Evolutionary conservation across 2,888 invertebrate genomes (phyloP), one percentile per base, ranked within the genome.

Genomic region (Athripsodes cinereus): DNA sequence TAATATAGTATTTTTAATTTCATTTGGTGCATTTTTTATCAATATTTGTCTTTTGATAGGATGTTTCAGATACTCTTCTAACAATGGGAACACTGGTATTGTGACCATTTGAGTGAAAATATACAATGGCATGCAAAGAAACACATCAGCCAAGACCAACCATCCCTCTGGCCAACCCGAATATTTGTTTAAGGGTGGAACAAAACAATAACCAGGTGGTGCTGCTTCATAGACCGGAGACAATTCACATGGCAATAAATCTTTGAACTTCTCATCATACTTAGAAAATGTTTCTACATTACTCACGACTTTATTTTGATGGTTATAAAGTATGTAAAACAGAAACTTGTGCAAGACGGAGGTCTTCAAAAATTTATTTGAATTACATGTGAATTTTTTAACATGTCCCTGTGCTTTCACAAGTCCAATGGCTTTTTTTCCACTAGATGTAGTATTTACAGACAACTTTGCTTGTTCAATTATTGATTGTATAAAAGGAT

Each of bases 131-230:
- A 91, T 73, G 1, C 86, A 78, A 2, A 87, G 72, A 5, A 90
- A 71, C 1, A 87, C 70, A 68, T 92, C 90, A 63, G 83, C 81
- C 61, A 89, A 73, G 53, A 87, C 73, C 22, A 83, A 75, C 89
- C 90, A 90, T 10, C 89, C 88, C 6, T 68, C 44, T 1, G 76
- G 75, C 74, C 83, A 86, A 16, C 79, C 81, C 69, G 68, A 62
- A 67, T 86, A 83, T 48, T 69, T 66, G 0, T 83, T 83, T 48
- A 90, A 67, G 0, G 88, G 87, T 0, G 86, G 81, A 13, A 91
- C 73, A 68, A 89, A 90, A 72, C 85, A 86, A 68, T 83, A 85
- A 87, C 88, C 90, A 64, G 74, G 77, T 3, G 84, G 71, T 53
- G 79, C 75, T 2, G 73, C 74, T 35, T 71, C 75, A 58, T 61